Percentiles rank a stretch among this genome's conserved stretches.
Evolutionary conservation across 2,113 vertebrate species (phyloP).

Genomic region (Australoheros scitulus): DNA sequence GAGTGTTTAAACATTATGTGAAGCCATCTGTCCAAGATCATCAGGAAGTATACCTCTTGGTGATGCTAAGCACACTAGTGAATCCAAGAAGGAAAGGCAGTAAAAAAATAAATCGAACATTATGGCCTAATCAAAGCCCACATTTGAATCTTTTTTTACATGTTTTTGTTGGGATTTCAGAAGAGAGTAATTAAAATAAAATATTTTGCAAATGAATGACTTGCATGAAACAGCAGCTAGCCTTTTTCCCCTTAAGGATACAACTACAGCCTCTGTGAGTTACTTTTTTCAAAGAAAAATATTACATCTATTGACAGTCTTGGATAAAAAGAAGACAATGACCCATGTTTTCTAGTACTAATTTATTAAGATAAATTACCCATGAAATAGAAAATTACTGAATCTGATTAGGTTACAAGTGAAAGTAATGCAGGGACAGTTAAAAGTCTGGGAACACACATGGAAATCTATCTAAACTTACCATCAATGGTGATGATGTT

Average conservation of each 20-base stretch:
- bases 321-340: not conserved
- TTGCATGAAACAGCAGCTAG: not conserved
- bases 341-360: not conserved
- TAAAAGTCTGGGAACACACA: not conserved
- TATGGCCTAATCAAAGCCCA: not conserved
- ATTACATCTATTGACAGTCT: not conserved
- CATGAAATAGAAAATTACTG: not conserved
- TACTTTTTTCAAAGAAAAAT: too few species aligned
- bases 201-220: not conserved
- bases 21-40: not conserved
- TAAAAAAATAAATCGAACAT: not conserved
- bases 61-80: not conserved
- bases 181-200: not conserved
- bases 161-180: not conserved
- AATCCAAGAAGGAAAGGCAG: not conserved
- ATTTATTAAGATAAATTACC: not conserved
- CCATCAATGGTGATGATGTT: not conserved
- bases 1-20: conserved; percentile 5
- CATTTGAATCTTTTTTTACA: not conserved
- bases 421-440: not conserved
- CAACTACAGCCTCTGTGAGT: too few species aligned
- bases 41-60: not conserved
- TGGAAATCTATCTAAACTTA: not conserved
- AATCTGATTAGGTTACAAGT: not conserved
- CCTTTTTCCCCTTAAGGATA: not conserved